Conservation (phyloP, 1,140 invertebrate genomes). For the Radopholus similis region DNA sequence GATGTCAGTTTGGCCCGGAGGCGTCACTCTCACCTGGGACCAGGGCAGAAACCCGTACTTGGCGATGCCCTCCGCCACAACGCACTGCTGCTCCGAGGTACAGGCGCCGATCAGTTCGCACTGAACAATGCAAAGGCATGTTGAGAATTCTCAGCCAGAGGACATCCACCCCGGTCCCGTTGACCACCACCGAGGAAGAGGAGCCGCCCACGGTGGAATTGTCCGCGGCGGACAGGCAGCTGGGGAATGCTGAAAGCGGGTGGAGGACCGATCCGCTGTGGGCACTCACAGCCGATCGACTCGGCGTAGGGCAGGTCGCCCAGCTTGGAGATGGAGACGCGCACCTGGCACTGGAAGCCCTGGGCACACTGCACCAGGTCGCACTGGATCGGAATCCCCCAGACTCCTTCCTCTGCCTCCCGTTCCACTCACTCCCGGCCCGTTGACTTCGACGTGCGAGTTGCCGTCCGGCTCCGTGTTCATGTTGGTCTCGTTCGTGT, state of each 20-base stretch:
- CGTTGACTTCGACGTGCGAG: background rate
- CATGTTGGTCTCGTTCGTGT: background rate
- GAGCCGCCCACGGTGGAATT: background rate
- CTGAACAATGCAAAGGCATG: background rate
- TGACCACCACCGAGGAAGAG: background rate
- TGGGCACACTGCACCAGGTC: background rate
- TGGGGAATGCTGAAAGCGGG: background rate
- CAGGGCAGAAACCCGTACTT: background rate
- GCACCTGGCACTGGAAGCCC: background rate
- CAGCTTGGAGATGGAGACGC: background rate
- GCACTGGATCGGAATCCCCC: background rate
- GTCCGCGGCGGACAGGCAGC: background rate
- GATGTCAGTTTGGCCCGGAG: no score
- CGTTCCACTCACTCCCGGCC: background rate
- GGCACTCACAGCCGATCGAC: background rate
- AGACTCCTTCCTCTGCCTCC: background rate
- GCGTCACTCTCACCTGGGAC: background rate
- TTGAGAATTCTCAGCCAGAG: background rate
- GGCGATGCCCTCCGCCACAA: background rate
- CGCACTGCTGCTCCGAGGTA: background rate
- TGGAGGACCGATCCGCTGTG: background rate
- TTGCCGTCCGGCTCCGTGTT: background rate
- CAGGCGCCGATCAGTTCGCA: background rate
- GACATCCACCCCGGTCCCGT: background rate
- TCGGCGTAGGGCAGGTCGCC: background rate